Percentiles rank a stretch among this genome's conserved stretches.
phyloP scores from a whole-genome alignment of 1,140 invertebrate species.

The Pogonomyrmex californicus region DNA sequence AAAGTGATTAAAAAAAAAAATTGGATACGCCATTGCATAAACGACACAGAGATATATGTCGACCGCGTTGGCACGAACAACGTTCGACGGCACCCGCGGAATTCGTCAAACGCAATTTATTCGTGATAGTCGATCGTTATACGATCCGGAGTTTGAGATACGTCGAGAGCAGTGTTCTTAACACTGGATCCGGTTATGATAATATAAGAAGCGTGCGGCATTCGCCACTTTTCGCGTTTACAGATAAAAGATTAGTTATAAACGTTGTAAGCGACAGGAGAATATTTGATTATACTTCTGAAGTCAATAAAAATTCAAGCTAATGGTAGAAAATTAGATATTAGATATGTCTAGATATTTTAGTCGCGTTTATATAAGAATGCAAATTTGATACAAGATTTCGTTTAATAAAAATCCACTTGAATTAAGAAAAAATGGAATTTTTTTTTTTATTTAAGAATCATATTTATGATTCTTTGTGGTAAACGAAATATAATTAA shows the following conservation, averaged over 20 bases:
- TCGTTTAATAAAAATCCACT: background rate
- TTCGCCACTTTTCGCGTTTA: slow-evolving; percentile 25
- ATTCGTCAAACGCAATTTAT: slow-evolving; percentile 59
- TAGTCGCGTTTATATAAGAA: background rate
- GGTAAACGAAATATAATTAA: too few relatives aligned
- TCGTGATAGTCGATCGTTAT: slow-evolving; percentile 53
- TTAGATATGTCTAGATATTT: background rate
- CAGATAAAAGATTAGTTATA: slow-evolving; percentile 39
- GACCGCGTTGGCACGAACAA: slow-evolving; percentile 35
- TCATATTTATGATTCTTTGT: too few relatives aligned
- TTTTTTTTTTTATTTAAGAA: background rate
- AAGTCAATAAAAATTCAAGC: slow-evolving; percentile 1
- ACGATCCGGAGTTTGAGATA: slow-evolving; percentile 23
- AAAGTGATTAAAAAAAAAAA: slow-evolving; percentile 2
- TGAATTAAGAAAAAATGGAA: background rate
- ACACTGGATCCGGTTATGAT: slow-evolving; percentile 53
- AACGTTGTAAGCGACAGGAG: background rate
- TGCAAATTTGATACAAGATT: background rate
- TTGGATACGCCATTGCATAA: slow-evolving; percentile 28
- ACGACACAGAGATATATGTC: slow-evolving; percentile 24
- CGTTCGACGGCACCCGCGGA: slow-evolving; percentile 60
- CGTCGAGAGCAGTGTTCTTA: slow-evolving; percentile 31
- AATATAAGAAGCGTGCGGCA: slow-evolving; percentile 36
- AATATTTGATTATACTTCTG: slow-evolving; percentile 17
- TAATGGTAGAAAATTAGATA: slow-evolving; percentile 25